Conservation (phyloP, 1,140 invertebrate genomes). For the Anthonomus grandis region DNA sequence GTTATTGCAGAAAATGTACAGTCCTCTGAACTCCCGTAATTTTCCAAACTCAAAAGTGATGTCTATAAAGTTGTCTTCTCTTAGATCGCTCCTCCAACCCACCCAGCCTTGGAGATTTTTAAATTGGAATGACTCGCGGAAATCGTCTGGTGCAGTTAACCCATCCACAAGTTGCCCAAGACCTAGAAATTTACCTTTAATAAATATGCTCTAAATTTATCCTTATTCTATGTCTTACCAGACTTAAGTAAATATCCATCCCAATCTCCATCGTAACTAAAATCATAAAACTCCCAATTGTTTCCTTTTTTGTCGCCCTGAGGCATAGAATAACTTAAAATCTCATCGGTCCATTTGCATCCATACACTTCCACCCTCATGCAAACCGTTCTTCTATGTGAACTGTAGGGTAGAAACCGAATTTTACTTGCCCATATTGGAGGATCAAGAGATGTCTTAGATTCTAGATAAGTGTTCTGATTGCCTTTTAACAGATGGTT, state of each 20-base stretch:
- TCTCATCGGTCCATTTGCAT: constrained; percentile 68
- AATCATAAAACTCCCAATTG: constrained; percentile 74
- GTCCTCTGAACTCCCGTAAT: constrained; percentile 80
- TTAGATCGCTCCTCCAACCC: constrained; percentile 85
- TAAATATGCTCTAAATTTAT: no score
- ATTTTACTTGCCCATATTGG: constrained; percentile 71
- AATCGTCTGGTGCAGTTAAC: constrained; percentile 60
- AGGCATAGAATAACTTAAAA: constrained; percentile 76
- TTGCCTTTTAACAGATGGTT: constrained; percentile 74
- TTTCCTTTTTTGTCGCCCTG: constrained; percentile 69
- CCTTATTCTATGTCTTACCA: constrained; percentile 55
- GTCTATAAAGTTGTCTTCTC: constrained; percentile 62
- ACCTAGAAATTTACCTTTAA: constrained; percentile 48
- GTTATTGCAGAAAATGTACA: constrained; percentile 80
- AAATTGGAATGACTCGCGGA: constrained; percentile 63
- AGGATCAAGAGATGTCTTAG: constrained; percentile 66
- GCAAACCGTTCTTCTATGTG: constrained; percentile 70
- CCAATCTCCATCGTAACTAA: constrained; percentile 69
- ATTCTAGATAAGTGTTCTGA: constrained; percentile 78
- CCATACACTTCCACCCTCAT: constrained; percentile 76
- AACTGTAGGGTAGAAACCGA: constrained; percentile 69
- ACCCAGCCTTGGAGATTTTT: constrained; percentile 79
- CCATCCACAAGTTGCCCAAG: constrained; percentile 82
- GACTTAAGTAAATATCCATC: constrained; percentile 55
- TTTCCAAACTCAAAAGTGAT: constrained; percentile 85